A percentile compares a stretch with the other conserved stretches of the same genome.
These are phyloP conservation scores for Pluvianellus socialis DNA, from an alignment of 2,113 vertebrate genomes.

Conservation along the genomic window DNA sequence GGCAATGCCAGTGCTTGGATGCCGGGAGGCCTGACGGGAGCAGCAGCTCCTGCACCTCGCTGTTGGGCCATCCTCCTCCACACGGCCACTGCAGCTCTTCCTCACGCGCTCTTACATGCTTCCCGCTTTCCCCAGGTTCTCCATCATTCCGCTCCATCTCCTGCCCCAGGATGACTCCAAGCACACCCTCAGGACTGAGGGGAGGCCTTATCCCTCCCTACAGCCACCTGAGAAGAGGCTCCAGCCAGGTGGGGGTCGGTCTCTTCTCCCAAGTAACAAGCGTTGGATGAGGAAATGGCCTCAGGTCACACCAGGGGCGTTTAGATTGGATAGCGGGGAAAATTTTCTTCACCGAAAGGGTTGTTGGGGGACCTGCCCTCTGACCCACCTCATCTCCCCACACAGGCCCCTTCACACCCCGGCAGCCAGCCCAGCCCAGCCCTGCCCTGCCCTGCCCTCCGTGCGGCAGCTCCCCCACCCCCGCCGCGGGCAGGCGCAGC, in stretches of 20 bases:
- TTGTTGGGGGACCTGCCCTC: fast-evolving
- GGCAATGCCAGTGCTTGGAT: not conserved
- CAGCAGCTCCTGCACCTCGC: not conserved
- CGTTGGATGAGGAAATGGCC: not conserved
- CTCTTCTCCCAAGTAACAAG: not conserved
- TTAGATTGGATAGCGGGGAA: not conserved
- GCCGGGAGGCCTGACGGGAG: not conserved
- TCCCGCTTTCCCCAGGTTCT: too few species aligned
- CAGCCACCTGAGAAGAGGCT: not conserved
- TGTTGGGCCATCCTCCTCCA: fast-evolving
- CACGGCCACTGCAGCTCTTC: not conserved
- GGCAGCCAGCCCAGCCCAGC: too few species aligned
- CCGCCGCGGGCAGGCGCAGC: too few species aligned
- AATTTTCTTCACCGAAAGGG: not conserved
- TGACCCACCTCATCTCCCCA: fast-evolving
- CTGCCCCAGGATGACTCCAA: not conserved
- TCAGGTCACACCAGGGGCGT: not conserved
- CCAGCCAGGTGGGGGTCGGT: not conserved
- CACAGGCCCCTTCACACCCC: not conserved
- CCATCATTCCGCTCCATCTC: fast-evolving
- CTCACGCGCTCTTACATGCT: fast-evolving
- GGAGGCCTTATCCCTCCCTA: not conserved
- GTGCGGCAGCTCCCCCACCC: too few species aligned
- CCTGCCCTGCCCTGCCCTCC: not conserved
- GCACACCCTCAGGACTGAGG: fast-evolving